These are phyloP conservation scores for Melanotaenia maccullochi DNA, from an alignment of 2,797 vertebrate genomes.

Conservation along the genomic window DNA sequence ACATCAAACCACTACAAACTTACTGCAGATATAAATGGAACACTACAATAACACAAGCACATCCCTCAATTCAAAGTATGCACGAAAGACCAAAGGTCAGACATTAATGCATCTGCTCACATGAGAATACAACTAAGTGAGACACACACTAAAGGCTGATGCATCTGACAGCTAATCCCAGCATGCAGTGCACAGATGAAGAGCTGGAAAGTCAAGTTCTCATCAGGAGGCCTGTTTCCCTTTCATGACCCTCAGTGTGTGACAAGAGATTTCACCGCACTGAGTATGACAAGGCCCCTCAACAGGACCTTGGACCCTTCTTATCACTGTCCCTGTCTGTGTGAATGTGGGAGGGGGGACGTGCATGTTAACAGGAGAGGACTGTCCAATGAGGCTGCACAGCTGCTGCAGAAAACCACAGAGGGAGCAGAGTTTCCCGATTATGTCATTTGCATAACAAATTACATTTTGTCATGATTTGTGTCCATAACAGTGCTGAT, in stretches of 20 bases:
- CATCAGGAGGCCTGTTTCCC: constrained; percentile 16
- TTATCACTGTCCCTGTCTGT: constrained; percentile 53
- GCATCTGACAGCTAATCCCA: constrained; percentile 26
- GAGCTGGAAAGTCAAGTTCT: constrained; percentile 25
- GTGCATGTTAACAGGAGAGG: constrained; percentile 18
- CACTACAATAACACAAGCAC: constrained; percentile 2
- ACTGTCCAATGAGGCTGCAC: constrained; percentile 8
- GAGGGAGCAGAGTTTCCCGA: constrained; percentile 51
- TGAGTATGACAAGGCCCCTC: constrained; percentile 16
- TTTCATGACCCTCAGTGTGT: constrained; percentile 12
- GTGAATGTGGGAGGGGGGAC: background rate
- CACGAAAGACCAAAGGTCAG: background rate
- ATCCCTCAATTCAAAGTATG: constrained; percentile 13
- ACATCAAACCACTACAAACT: background rate
- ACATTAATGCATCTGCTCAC: constrained; percentile 1
- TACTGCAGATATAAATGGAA: constrained; percentile 4
- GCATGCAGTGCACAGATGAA: constrained; percentile 15
- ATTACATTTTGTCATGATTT: constrained; percentile 57
- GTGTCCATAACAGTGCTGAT: constrained; percentile 27
- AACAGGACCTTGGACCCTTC: constrained; percentile 57
- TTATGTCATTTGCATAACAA: constrained; percentile 67
- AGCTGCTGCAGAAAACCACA: constrained; percentile 4
- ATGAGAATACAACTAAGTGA: constrained; percentile 11
- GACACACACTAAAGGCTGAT: constrained; percentile 9
- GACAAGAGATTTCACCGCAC: constrained; percentile 26